Evolutionary conservation across 2,113 vertebrate genomes (phyloP).

Genomic region (Hippotragus niger): DNA sequence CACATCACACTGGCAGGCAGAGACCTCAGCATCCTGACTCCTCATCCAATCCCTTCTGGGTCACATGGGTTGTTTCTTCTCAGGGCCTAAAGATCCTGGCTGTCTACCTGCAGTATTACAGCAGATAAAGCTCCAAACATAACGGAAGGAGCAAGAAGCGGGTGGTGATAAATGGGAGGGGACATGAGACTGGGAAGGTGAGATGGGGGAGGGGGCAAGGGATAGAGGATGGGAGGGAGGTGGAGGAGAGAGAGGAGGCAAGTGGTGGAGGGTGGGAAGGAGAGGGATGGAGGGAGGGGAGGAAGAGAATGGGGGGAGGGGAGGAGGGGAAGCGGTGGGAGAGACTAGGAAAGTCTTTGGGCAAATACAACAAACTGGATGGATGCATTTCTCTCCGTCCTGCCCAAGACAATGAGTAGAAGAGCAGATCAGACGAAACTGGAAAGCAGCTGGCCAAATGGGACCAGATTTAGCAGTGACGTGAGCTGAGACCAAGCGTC

Average conservation of each 20-base stretch:
- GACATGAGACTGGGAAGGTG: too few species aligned
- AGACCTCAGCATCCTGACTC: not conserved
- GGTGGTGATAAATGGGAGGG: too few species aligned
- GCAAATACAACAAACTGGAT: not conserved
- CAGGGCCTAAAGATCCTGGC: not conserved
- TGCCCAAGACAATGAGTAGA: not conserved
- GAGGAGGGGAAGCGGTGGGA: too few species aligned
- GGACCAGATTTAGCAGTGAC: not conserved
- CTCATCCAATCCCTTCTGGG: not conserved
- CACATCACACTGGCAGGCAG: not conserved
- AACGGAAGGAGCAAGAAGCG: not conserved
- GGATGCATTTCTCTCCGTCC: not conserved
- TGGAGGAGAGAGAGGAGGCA: not conserved
- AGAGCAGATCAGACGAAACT: not conserved
- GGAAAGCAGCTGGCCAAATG: not conserved
- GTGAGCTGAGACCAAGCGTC: not conserved
- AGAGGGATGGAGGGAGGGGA: too few species aligned
- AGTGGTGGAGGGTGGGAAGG: not conserved
- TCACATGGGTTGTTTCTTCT: not conserved
- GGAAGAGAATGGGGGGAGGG: rapidly evolving
- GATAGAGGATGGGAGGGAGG: not conserved
- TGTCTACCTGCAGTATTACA: not conserved
- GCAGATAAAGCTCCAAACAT: not conserved
- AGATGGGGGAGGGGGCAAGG: not conserved
- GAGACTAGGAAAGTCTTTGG: not conserved